Evolutionary conservation across 2,888 invertebrate genomes (phyloP), one percentile per base, ranked within the genome.

Genomic region (Andricus curvator): DNA sequence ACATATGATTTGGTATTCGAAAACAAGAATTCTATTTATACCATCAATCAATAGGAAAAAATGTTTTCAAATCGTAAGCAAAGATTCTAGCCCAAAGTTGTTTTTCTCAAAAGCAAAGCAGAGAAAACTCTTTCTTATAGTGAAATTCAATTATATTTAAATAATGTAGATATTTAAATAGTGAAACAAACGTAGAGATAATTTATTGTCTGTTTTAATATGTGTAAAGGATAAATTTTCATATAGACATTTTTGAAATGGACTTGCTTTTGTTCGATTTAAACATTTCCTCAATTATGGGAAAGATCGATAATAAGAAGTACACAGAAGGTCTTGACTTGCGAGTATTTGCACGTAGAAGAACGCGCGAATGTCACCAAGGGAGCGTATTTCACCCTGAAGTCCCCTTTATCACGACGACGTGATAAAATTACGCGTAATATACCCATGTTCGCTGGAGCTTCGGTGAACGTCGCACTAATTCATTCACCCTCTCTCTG

Each of bases 351-450:
- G 29, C 70, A 70, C 70, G 51, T 33, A 33, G 51, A 56, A 70
- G 51, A 33, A 25, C 9, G 25, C 29, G 68, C 78, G 78, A 78
- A 81, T 80, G 78, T 79, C 79, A 79, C 66, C 67, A 25, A 64
- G 65, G 29, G 64, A 70, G 56, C 78, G 67, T 66, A 76, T 79
- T 80, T 66, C 62, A 62, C 13, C 60, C 77, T 82, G 76, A 79
- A 78, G 81, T 78, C 78, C 66, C 76, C 82, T 81, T 82, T 82
- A 82, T 82, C 79, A 82, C 51, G 48, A 33, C 64, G 78, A 82
- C 82, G 82, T 81, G 81, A 82, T 79, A 79, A 81, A 81, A 81
- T 82, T 82, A 81, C 76, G 51, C 79, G 74, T 78, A 78, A 79
- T 77, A 78, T 76, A 82, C 76, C 78, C 56, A n/a, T 77, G 51